Evolutionary conservation across 53 echinoderm and acorn worm genomes (phyloP).

Genomic region (Holothuria leucospilota): DNA sequence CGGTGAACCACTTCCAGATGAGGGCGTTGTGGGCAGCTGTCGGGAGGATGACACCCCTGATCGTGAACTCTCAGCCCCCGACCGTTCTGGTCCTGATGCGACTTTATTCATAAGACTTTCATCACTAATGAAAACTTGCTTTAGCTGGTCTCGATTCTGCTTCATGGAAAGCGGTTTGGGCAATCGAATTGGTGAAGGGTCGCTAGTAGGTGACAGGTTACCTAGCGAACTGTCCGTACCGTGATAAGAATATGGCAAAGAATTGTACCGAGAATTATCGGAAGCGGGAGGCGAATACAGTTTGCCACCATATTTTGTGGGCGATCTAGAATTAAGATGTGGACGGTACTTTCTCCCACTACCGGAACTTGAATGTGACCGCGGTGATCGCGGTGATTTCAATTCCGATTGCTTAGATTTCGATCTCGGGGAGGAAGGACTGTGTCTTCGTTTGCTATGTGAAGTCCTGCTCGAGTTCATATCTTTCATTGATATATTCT

Average conservation of each 20-base stretch:
- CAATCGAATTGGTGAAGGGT: slow-evolving; percentile 78
- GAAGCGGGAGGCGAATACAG: slow-evolving; percentile 26
- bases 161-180: slow-evolving; percentile 76
- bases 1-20: slow-evolving; percentile 77
- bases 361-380: slow-evolving; percentile 34
- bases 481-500: slow-evolving; percentile 27
- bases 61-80: slow-evolving; percentile 80
- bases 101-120: slow-evolving; percentile 78
- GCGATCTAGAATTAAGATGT: slow-evolving; percentile 8
- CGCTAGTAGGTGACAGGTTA: slow-evolving; percentile 38
- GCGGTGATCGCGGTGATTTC: slow-evolving; percentile 28
- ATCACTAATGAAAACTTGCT: slow-evolving; percentile 94
- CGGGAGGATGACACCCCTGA: slow-evolving; percentile 69
- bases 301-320: slow-evolving; percentile 17
- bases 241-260: slow-evolving; percentile 16
- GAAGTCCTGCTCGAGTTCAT: not conserved
- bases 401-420: slow-evolving; percentile 1
- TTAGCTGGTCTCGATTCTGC: slow-evolving; percentile 76
- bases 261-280: slow-evolving; percentile 34
- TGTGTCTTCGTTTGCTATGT: slow-evolving; percentile 35
- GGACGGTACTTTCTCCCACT: slow-evolving; percentile 32
- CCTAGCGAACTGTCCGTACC: slow-evolving; percentile 22
- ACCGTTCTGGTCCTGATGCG: slow-evolving; percentile 60
- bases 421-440: slow-evolving; percentile 48
- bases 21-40: slow-evolving; percentile 79